A percentile compares a stretch with the other conserved stretches of the same genome.
Evolutionary conservation across 2,888 invertebrate species (phyloP).

Genomic region (Drosophila stalkeri): DNA sequence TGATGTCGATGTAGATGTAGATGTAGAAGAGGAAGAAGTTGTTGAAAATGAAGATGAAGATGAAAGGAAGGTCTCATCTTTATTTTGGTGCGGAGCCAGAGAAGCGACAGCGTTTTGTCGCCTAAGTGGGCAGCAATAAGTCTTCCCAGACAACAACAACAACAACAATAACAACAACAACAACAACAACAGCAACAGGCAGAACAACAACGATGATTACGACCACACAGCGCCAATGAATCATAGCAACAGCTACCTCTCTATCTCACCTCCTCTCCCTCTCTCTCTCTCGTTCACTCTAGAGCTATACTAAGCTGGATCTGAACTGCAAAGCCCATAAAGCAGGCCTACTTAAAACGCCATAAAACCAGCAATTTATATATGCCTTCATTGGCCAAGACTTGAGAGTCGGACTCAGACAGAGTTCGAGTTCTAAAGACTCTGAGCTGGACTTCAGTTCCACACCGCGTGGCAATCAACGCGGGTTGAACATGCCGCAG

Average conservation of each 20-base stretch:
- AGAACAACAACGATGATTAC: constrained; percentile 33
- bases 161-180: no score
- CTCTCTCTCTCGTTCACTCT: constrained; percentile 26
- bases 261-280: constrained; percentile 25
- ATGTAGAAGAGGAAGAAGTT: constrained; percentile 25
- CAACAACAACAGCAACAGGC: not conserved
- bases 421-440: constrained; percentile 2
- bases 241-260: constrained; percentile 52
- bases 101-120: constrained; percentile 76
- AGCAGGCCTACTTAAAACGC: constrained; percentile 81
- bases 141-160: constrained; percentile 37
- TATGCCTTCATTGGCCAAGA: constrained; percentile 63
- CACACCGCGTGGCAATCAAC: constrained; percentile 48
- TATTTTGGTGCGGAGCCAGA: not conserved
- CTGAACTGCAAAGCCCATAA: constrained; percentile 62
- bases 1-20: constrained; percentile 1
- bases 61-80: not conserved
- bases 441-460: constrained; percentile 9
- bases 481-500: constrained; percentile 68
- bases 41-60: constrained; percentile 10
- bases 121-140: constrained; percentile 75
- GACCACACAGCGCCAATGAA: constrained; percentile 72
- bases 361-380: constrained; percentile 83
- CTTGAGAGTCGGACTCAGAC: constrained; percentile 12
- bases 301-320: constrained; percentile 17